phyloP scores from a whole-genome alignment of 2,888 invertebrate species.

The Leistus spinibarbis region DNA sequence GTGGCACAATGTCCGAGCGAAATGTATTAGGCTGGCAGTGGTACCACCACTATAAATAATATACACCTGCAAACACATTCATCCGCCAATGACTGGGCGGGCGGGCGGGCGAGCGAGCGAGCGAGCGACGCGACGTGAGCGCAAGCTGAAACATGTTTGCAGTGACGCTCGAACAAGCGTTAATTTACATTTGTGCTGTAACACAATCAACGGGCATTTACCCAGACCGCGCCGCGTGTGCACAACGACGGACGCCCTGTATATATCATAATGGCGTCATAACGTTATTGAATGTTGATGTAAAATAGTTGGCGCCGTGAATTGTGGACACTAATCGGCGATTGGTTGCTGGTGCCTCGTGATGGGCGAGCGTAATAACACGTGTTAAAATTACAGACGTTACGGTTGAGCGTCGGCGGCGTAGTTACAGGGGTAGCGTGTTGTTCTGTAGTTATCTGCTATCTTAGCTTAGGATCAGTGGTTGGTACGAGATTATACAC shows the following conservation, averaged over 20 bases:
- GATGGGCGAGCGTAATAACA: conserved; percentile 19
- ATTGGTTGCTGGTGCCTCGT: not conserved
- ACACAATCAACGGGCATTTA: conserved; percentile 36
- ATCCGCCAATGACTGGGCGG: not conserved
- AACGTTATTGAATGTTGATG: conserved; percentile 38
- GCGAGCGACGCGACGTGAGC: not conserved
- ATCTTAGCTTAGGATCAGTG: conserved; percentile 9
- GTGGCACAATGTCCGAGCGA: no score
- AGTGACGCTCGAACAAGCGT: conserved; percentile 19
- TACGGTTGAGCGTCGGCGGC: not conserved
- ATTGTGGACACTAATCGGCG: not conserved
- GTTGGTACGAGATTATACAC: not conserved
- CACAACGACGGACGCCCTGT: conserved; percentile 5
- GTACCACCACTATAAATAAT: conserved; percentile 1
- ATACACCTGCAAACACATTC: not conserved
- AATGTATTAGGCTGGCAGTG: no score
- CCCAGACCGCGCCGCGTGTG: conserved; percentile 12
- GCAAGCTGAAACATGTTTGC: not conserved
- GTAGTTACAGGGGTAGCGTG: conserved; percentile 15
- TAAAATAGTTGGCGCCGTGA: conserved; percentile 15
- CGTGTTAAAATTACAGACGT: conserved; percentile 33
- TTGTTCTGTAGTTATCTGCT: conserved; percentile 21
- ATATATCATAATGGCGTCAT: conserved; percentile 20
- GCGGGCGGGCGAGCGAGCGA: no score
- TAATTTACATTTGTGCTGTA: conserved; percentile 34